Percentiles rank a stretch among this genome's conserved stretches.
Conservation (phyloP, 2,888 invertebrate species). For the Cancer borealis region DNA sequence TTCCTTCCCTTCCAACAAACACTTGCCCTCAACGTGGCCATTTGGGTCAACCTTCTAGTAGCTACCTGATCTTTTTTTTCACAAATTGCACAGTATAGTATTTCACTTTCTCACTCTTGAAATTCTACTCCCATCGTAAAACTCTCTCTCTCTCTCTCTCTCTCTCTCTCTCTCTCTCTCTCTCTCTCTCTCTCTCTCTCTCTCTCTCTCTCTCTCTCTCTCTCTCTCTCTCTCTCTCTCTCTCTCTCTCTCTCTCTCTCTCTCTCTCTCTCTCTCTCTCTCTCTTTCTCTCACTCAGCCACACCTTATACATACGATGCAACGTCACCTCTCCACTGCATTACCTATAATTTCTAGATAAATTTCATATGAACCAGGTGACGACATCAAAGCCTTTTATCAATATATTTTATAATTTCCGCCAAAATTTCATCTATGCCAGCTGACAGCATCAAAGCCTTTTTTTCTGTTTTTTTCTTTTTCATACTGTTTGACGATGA, state of each 20-base stretch:
- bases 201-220: neutral
- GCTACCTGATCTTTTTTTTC: neutral
- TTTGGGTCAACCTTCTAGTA: neutral
- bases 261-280: constrained; percentile 20
- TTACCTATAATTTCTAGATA: neutral
- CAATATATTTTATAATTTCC: neutral
- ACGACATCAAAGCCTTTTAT: constrained; percentile 21
- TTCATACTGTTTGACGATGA: neutral
- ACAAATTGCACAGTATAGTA: neutral
- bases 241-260: constrained; percentile 17
- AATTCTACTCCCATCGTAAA: neutral
- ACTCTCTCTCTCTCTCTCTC: neutral
- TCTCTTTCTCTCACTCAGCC: constrained; percentile 7
- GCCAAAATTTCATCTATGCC: neutral
- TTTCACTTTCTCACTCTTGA: neutral
- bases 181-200: constrained; percentile 20
- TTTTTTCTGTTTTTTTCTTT: neutral
- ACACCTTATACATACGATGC: neutral
- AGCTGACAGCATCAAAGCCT: neutral
- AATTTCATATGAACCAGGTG: neutral
- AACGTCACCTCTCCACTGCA: neutral
- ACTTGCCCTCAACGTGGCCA: neutral
- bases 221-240: neutral
- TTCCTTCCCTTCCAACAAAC: neutral
- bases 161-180: neutral